phyloP scores from a whole-genome alignment of 2,113 vertebrate genomes.

The Nycticebus coucang region DNA sequence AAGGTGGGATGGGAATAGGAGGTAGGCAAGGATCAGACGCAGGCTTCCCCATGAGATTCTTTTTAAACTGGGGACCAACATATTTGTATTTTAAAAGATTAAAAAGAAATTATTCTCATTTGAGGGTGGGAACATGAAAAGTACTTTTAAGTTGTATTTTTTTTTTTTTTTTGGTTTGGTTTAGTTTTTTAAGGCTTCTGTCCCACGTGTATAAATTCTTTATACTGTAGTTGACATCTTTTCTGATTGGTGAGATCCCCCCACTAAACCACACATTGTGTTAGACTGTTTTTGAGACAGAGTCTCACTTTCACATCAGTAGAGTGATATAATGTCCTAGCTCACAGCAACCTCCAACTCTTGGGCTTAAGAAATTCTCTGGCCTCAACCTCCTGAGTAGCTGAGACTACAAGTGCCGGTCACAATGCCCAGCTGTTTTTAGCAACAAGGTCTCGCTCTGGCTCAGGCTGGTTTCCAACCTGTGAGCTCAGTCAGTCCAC shows the following conservation, averaged over 20 bases:
- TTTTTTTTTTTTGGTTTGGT: neutral
- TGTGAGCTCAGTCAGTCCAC: too few relatives aligned
- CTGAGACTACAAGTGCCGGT: too few relatives aligned
- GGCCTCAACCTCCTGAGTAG: too few relatives aligned
- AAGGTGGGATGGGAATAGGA: neutral
- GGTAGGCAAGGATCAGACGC: neutral
- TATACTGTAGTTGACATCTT: neutral
- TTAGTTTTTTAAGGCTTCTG: neutral
- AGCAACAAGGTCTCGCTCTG: too few relatives aligned
- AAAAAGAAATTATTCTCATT: neutral
- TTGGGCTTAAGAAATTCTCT: too few relatives aligned
- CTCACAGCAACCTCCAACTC: too few relatives aligned
- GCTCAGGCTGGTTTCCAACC: too few relatives aligned
- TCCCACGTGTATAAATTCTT: neutral
- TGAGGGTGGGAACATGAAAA: neutral
- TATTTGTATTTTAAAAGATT: neutral
- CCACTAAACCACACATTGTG: neutral
- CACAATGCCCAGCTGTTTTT: too few relatives aligned
- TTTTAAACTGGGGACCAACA: neutral
- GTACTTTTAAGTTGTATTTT: conserved; percentile 38
- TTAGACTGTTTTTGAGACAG: too few relatives aligned
- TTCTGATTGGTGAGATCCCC: neutral
- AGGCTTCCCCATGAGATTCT: neutral
- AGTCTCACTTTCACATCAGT: too few relatives aligned
- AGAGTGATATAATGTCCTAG: too few relatives aligned